phyloP scores from a whole-genome alignment of 1,140 invertebrate species.

The Tetraneura akinire region DNA sequence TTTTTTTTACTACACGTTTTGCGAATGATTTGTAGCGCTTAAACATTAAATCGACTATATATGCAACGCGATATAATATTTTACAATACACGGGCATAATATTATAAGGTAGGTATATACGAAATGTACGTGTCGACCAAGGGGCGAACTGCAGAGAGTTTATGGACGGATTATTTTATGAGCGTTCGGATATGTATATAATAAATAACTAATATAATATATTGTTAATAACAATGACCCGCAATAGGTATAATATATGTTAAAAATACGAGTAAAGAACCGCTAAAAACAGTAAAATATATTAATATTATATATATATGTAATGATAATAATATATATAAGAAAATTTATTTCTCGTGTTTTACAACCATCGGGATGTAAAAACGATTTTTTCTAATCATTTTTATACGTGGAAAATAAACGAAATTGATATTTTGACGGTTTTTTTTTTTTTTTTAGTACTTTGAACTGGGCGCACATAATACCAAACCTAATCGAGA shows the following conservation, averaged over 20 bases:
- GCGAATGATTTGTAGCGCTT: slow-evolving; percentile 14
- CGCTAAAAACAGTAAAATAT: slow-evolving; percentile 5
- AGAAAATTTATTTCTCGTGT: slow-evolving; percentile 16
- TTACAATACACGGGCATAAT: background rate
- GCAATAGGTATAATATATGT: background rate
- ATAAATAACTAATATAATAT: too few relatives aligned
- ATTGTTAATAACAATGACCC: slow-evolving; percentile 32
- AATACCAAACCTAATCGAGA: slow-evolving; percentile 7
- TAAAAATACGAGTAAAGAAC: background rate
- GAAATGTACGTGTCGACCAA: too few relatives aligned
- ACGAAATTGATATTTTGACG: slow-evolving; percentile 25
- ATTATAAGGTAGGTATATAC: too few relatives aligned
- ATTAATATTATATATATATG: too few relatives aligned
- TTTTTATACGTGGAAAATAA: slow-evolving; percentile 31
- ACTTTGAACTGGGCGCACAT: background rate
- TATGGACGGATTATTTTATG: slow-evolving; percentile 9
- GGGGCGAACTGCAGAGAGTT: slow-evolving; percentile 14
- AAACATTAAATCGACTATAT: background rate
- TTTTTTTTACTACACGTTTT: background rate
- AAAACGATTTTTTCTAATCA: slow-evolving; percentile 33
- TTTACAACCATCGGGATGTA: slow-evolving; percentile 29
- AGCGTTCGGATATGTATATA: background rate
- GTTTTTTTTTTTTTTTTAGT: slow-evolving; percentile 3
- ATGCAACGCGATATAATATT: background rate
- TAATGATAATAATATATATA: too few relatives aligned